phyloP scores from a whole-genome alignment of 2,888 invertebrate genomes.

The Rhogogaster chlorosoma region DNA sequence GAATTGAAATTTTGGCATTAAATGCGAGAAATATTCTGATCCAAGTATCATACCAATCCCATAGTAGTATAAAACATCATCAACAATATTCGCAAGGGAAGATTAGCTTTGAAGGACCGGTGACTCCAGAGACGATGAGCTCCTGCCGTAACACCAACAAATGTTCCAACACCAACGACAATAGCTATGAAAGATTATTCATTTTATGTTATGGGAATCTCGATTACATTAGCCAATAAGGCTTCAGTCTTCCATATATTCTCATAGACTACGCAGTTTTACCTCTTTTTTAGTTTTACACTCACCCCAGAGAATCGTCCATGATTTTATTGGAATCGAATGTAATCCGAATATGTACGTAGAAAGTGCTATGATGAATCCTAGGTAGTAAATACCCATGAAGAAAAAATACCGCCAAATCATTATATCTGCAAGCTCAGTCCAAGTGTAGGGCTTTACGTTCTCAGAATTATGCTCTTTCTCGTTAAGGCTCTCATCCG shows the following conservation, averaged over 20 bases:
- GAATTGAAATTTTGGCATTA: background rate
- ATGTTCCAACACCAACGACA: background rate
- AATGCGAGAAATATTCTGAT: too few relatives aligned
- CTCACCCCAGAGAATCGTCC: conserved; percentile 22
- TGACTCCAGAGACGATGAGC: conserved; percentile 30
- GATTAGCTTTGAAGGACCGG: conserved; percentile 26
- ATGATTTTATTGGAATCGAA: background rate
- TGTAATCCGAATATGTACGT: background rate
- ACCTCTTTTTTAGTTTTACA: background rate
- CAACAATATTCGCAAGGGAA: background rate
- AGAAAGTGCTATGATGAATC: background rate
- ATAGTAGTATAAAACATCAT: background rate
- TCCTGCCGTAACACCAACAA: background rate
- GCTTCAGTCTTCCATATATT: too few relatives aligned
- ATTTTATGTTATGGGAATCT: too few relatives aligned
- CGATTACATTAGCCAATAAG: too few relatives aligned
- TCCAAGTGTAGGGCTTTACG: background rate
- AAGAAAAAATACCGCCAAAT: background rate
- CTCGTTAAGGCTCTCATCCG: background rate
- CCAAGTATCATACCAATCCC: background rate
- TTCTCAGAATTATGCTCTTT: too few relatives aligned
- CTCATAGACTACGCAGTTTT: too few relatives aligned
- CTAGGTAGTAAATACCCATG: background rate
- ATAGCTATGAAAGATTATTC: background rate
- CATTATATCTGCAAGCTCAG: background rate